phyloP scores from a whole-genome alignment of 2,113 vertebrate genomes.

The Butastur rufipennis region DNA sequence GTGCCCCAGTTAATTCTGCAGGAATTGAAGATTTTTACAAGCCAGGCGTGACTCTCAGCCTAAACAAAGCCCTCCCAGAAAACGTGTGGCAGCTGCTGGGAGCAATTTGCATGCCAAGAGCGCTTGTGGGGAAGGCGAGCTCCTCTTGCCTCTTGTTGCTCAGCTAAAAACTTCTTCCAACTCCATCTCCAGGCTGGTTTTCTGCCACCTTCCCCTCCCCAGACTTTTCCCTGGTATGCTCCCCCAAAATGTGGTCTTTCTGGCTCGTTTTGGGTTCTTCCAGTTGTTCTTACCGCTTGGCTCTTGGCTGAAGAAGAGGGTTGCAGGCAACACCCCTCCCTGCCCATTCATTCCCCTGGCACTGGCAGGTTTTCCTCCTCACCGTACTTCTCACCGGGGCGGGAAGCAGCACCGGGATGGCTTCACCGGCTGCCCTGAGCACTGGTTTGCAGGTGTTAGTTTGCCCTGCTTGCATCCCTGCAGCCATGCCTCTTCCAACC shows the following conservation, averaged over 20 bases:
- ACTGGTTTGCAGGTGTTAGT: not conserved
- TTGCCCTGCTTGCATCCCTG: not conserved
- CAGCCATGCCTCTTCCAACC: not conserved
- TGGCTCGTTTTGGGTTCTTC: not conserved
- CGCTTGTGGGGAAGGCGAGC: accelerated
- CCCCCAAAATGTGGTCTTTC: not conserved
- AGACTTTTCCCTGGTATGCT: not conserved
- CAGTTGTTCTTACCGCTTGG: accelerated
- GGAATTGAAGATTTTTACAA: not conserved
- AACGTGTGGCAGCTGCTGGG: not conserved
- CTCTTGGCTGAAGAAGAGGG: not conserved
- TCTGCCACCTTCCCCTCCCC: not conserved
- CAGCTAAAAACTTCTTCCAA: not conserved
- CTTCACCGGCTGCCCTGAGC: accelerated
- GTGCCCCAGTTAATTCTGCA: not conserved
- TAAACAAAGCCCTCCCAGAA: not conserved
- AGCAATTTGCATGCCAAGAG: not conserved
- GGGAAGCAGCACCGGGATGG: not conserved
- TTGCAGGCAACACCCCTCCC: not conserved
- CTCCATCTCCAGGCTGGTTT: not conserved
- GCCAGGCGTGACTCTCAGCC: not conserved
- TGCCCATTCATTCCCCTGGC: not conserved
- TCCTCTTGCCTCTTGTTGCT: not conserved
- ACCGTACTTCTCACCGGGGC: accelerated
- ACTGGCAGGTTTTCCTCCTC: not conserved